Evolutionary conservation across 2,113 vertebrate species (phyloP).

Genomic region (Rafetus swinhoei): DNA sequence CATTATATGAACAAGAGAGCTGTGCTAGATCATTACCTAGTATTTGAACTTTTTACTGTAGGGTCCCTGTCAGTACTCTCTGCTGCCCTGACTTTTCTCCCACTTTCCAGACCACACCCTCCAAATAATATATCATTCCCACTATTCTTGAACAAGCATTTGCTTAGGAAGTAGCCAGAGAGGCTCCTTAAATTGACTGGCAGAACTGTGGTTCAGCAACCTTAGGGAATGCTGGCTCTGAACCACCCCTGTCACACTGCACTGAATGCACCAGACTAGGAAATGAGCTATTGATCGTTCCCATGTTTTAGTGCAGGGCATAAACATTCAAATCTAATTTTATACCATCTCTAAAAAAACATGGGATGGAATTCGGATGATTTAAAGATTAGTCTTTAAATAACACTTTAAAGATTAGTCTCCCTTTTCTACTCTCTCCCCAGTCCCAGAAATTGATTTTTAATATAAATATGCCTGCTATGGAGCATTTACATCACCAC

Average conservation of each 20-base stretch:
- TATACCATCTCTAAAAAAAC: background rate
- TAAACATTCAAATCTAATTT: background rate
- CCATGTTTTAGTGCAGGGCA: background rate
- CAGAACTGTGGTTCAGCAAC: background rate
- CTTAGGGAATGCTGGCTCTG: background rate
- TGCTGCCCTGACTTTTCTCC: background rate
- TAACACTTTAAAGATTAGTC: background rate
- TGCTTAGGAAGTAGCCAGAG: background rate
- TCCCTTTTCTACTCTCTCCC: background rate
- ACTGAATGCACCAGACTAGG: background rate
- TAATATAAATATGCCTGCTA: background rate
- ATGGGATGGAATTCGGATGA: rapidly evolving
- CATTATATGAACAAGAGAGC: background rate
- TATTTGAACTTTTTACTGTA: background rate
- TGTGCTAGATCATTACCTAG: background rate
- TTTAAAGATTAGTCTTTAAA: background rate
- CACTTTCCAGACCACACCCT: background rate
- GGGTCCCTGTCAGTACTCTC: background rate
- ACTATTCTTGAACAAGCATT: background rate
- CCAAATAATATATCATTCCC: background rate
- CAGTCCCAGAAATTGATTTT: background rate
- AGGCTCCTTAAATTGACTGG: background rate
- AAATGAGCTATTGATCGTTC: background rate
- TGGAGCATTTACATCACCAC: background rate
- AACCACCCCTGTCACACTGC: background rate